These are phyloP conservation scores for Lithosia quadra DNA, from an alignment of 2,888 invertebrate genomes.

Conservation along the genomic window DNA sequence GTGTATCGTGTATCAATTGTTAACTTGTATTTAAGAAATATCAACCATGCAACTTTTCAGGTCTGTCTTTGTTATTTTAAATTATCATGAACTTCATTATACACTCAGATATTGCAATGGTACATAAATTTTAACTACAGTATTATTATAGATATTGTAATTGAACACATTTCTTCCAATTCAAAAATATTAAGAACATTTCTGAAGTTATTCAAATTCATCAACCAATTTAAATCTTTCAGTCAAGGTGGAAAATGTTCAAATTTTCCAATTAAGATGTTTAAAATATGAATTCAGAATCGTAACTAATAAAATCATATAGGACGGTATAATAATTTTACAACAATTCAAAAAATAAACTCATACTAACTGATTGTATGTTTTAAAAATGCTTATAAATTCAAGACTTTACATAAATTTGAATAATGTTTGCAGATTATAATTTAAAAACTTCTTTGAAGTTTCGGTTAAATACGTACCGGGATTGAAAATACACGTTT, in stretches of 20 bases:
- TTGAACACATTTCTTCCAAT: too few species aligned
- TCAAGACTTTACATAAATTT: slow-evolving; percentile 58
- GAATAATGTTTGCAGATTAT: slow-evolving; percentile 44
- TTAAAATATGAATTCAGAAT: not conserved
- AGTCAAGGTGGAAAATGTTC: not conserved
- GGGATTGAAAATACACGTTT: not conserved
- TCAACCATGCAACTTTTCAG: not conserved
- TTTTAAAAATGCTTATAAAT: slow-evolving; percentile 26
- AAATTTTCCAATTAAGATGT: not conserved
- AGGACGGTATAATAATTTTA: not conserved
- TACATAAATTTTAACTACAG: not conserved
- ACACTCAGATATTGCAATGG: not conserved
- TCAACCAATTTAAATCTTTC: not conserved
- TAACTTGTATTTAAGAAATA: not conserved
- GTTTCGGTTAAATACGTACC: slow-evolving; percentile 37
- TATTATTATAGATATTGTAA: not conserved
- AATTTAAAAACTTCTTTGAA: slow-evolving; percentile 33
- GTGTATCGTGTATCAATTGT: not conserved
- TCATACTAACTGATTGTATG: slow-evolving; percentile 53
- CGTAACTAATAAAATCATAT: not conserved
- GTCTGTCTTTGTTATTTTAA: too few species aligned
- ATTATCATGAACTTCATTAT: too few species aligned
- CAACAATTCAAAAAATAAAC: slow-evolving; percentile 21
- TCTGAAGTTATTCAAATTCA: not conserved
- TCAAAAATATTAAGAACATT: too few species aligned